phyloP scores from a whole-genome alignment of 2,113 vertebrate genomes.

The Microtus richardsoni region DNA sequence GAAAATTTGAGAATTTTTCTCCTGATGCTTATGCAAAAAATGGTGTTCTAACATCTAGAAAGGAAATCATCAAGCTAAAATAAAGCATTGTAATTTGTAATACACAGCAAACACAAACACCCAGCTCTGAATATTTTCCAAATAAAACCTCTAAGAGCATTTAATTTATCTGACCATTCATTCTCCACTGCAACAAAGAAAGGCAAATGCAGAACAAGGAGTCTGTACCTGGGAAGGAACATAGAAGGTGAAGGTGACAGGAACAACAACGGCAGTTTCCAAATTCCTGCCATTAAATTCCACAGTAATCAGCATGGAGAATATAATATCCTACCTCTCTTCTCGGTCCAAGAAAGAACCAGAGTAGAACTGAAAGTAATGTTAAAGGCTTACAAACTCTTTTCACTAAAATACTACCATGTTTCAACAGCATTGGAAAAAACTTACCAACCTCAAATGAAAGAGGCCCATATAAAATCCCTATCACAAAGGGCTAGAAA shows the following conservation, averaged over 20 bases:
- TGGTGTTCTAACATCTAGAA: not conserved
- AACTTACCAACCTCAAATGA: not conserved
- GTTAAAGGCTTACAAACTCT: not conserved
- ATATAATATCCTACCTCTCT: not conserved
- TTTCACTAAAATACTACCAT: not conserved
- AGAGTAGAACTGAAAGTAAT: not conserved
- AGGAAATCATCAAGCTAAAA: slow-evolving; percentile 10
- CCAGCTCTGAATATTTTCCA: not conserved
- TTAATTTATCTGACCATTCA: not conserved
- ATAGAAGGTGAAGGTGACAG: not conserved
- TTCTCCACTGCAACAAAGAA: not conserved
- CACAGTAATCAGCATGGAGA: not conserved
- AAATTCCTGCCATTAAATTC: not conserved
- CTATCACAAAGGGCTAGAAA: not conserved
- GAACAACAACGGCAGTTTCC: not conserved
- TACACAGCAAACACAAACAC: not conserved
- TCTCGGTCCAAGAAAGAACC: not conserved
- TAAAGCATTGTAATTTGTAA: not conserved
- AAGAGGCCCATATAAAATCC: not conserved
- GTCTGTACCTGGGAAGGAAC: not conserved
- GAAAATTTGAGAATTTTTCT: not conserved
- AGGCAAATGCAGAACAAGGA: not conserved
- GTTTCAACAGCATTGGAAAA: not conserved
- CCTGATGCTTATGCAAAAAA: slow-evolving; percentile 20
- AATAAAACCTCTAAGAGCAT: not conserved